Evolutionary conservation across 2,797 vertebrate species (phyloP).

Genomic region (Psittacula echo): DNA sequence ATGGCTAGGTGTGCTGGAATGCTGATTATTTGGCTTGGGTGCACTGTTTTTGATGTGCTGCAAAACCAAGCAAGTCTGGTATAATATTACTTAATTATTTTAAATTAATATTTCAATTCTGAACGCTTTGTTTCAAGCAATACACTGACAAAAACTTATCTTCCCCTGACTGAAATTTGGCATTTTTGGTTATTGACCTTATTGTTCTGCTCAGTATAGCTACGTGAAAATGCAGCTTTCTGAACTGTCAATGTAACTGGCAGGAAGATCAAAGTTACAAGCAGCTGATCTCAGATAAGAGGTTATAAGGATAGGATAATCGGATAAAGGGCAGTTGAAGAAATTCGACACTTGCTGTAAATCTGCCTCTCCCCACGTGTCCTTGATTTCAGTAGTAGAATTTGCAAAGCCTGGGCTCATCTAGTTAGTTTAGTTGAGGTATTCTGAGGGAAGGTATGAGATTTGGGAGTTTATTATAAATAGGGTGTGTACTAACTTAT

Average conservation of each 20-base stretch:
- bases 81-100: background rate
- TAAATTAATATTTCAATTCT: background rate
- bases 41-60: background rate
- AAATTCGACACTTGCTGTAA: slow-evolving; percentile 54
- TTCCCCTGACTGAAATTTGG: background rate
- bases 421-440: background rate
- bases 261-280: slow-evolving; percentile 59
- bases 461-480: background rate
- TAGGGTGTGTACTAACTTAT: background rate
- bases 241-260: slow-evolving; percentile 5
- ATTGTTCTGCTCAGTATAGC: background rate
- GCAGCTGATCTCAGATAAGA: slow-evolving; percentile 54
- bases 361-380: background rate
- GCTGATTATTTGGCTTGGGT: background rate
- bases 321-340: slow-evolving; percentile 50
- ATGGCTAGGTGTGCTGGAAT: background rate
- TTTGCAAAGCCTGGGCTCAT: background rate
- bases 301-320: slow-evolving; percentile 58
- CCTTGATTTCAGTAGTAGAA: background rate
- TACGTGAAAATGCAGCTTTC: background rate
- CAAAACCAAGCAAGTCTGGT: background rate
- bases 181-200: background rate
- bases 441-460: background rate
- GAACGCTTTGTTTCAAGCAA: background rate
- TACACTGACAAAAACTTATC: background rate